phyloP scores from a whole-genome alignment of 2,797 vertebrate species.

The Myotis vivesi region DNA sequence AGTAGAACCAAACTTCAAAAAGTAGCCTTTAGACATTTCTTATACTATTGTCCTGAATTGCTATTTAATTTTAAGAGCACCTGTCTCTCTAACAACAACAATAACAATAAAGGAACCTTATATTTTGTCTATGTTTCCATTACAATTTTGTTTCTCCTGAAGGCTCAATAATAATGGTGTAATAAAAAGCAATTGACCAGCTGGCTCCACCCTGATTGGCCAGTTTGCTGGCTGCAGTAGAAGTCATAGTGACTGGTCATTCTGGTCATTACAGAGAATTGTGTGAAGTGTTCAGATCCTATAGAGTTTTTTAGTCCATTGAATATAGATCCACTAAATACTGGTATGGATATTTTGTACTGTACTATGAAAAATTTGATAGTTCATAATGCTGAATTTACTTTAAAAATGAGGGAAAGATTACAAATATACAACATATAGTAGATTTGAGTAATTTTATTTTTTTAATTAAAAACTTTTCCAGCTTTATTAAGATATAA shows the following conservation, averaged over 20 bases:
- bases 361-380: background rate
- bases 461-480: background rate
- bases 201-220: too few relatives aligned
- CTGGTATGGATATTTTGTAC: background rate
- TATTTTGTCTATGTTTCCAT: conserved; percentile 19
- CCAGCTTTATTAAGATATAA: background rate
- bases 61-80: background rate
- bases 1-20: background rate
- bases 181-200: background rate
- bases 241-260: too few relatives aligned
- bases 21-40: background rate
- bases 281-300: background rate
- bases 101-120: background rate
- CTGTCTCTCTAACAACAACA: background rate
- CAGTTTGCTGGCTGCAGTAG: too few relatives aligned
- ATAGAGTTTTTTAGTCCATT: background rate
- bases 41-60: background rate
- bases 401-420: background rate
- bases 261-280: too few relatives aligned
- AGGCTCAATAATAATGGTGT: background rate
- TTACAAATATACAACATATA: background rate
- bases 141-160: background rate
- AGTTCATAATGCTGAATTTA: background rate
- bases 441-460: background rate
- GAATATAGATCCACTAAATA: background rate